Conservation (phyloP, 2,888 invertebrate species). For the Oligia strigilis region DNA sequence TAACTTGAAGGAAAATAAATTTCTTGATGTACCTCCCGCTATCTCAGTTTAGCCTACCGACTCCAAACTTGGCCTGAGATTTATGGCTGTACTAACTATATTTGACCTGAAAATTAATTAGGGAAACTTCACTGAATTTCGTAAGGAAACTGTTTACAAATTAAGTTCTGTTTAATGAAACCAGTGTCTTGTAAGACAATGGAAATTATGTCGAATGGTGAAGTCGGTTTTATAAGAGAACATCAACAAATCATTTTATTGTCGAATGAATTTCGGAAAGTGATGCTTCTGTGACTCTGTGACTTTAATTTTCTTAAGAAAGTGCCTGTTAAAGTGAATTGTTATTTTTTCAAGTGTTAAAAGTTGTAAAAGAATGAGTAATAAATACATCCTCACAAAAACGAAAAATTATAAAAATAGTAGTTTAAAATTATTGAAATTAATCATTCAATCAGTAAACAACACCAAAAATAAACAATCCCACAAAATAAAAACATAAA, state of each 20-base stretch:
- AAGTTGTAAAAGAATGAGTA: not conserved
- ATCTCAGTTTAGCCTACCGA: constrained; percentile 68
- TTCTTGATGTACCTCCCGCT: constrained; percentile 55
- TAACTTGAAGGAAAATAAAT: constrained; percentile 47
- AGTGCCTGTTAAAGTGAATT: not conserved
- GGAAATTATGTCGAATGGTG: constrained; percentile 14
- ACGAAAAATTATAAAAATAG: not conserved
- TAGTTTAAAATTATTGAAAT: not conserved
- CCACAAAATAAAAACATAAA: not conserved
- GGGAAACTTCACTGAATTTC: constrained; percentile 57
- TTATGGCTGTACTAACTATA: constrained; percentile 73
- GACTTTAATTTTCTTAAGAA: not conserved
- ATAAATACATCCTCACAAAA: not conserved
- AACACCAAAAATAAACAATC: not conserved
- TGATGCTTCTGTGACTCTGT: not conserved
- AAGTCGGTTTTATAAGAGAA: not conserved
- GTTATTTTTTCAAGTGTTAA: not conserved
- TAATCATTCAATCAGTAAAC: not conserved
- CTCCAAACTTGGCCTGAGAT: constrained; percentile 70
- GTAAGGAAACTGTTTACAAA: constrained; percentile 54
- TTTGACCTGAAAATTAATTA: constrained; percentile 74
- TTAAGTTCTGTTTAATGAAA: constrained; percentile 46
- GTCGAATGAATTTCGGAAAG: not conserved
- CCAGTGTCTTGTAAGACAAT: constrained; percentile 26
- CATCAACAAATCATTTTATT: not conserved